phyloP scores from a whole-genome alignment of 92 coral and sea anemone genomes.

The Parazoanthus atlanticus region DNA sequence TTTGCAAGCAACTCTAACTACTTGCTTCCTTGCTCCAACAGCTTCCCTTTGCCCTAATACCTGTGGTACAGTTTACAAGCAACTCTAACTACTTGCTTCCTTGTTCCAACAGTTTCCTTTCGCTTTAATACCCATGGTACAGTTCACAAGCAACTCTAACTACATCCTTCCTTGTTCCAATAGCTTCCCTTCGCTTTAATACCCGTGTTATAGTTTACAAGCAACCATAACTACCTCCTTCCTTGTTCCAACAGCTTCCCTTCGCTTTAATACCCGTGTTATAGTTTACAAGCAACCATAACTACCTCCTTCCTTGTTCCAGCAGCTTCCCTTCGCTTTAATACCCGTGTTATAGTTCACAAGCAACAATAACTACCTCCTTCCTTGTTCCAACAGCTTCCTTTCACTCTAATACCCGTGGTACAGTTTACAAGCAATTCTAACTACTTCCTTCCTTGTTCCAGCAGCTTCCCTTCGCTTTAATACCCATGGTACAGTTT shows the following conservation, averaged over 20 bases:
- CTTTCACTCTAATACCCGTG: constrained; percentile 62
- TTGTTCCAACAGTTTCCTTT: constrained; percentile 74
- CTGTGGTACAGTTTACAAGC: constrained; percentile 88
- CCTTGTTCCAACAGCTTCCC: background rate
- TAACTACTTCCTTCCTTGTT: background rate
- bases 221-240: background rate
- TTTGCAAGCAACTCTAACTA: too few relatives aligned
- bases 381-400: constrained; percentile 53
- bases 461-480: constrained; percentile 61
- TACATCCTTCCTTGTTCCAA: background rate
- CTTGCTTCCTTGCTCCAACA: constrained; percentile 5
- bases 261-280: background rate
- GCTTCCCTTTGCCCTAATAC: constrained; percentile 92
- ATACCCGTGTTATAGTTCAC: constrained; percentile 71
- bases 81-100: constrained; percentile 27
- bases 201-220: background rate
- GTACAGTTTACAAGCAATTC: constrained; percentile 48
- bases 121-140: constrained; percentile 87
- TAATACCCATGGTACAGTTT: constrained; percentile 65
- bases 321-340: constrained; percentile 63
- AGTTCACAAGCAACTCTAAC: constrained; percentile 55
- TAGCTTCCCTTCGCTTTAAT: too few relatives aligned
- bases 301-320: background rate
- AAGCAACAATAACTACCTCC: background rate
- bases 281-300: constrained; percentile 49